Conservation (phyloP, 2,888 invertebrate species). For the Drosophila setosimentum region DNA sequence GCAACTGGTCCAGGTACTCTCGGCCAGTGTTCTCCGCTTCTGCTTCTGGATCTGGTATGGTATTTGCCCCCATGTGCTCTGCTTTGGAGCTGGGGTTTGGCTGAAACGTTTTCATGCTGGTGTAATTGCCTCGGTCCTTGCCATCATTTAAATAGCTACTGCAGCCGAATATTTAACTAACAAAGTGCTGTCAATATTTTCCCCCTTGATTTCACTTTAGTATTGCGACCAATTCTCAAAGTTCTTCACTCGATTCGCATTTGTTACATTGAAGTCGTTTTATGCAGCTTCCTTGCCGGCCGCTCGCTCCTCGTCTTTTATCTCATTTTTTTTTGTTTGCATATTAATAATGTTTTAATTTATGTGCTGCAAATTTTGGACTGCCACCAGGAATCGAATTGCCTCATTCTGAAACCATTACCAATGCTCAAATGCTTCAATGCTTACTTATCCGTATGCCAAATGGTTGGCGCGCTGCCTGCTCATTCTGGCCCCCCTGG, state of each 20-base stretch:
- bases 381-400: constrained; percentile 40
- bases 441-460: neutral
- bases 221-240: neutral
- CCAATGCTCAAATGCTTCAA: constrained; percentile 22
- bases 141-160: constrained; percentile 78
- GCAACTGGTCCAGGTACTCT: constrained; percentile 17
- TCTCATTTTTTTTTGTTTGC: constrained; percentile 5
- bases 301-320: neutral
- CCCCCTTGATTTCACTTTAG: neutral
- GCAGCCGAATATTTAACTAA: constrained; percentile 72
- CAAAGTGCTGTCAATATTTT: constrained; percentile 65
- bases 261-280: constrained; percentile 38
- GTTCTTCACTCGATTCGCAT: constrained; percentile 56
- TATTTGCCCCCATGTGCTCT: constrained; percentile 56
- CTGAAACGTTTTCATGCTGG: constrained; percentile 65
- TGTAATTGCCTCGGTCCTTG: constrained; percentile 64
- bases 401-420: constrained; percentile 27
- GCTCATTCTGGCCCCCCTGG: constrained; percentile 47
- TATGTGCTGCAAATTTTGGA: constrained; percentile 60
- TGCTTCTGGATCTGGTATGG: neutral
- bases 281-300: neutral
- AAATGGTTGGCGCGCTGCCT: constrained; percentile 23
- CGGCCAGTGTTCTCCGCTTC: constrained; percentile 1
- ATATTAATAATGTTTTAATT: constrained; percentile 72
- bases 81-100: neutral